Conservation (phyloP, 2,113 vertebrate genomes). For the Cynopterus brachyotis region DNA sequence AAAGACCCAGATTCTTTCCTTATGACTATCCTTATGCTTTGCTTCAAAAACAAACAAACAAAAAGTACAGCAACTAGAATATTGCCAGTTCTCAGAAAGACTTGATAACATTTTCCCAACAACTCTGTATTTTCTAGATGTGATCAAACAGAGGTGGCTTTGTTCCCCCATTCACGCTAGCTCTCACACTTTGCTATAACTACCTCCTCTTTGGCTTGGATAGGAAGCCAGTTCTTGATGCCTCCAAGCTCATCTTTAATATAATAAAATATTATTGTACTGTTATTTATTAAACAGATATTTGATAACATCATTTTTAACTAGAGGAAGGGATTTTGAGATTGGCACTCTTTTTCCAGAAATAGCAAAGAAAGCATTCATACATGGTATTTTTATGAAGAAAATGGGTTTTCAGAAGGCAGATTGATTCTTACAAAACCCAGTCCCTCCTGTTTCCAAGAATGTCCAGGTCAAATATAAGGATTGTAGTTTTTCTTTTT, state of each 20-base stretch:
- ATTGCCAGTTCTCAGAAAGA: constrained; percentile 52
- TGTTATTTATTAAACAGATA: constrained; percentile 36
- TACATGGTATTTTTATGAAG: constrained; percentile 21
- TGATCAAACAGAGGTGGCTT: constrained; percentile 34
- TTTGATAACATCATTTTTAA: constrained; percentile 45
- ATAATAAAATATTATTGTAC: constrained; percentile 37
- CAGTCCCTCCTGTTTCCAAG: neutral
- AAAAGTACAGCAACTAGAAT: constrained; percentile 43
- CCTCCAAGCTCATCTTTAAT: neutral
- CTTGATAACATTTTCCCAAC: constrained; percentile 42
- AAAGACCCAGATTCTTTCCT: constrained; percentile 22
- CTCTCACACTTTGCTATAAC: constrained; percentile 1
- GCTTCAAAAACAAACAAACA: constrained; percentile 46
- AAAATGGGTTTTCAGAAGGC: neutral
- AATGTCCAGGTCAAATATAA: constrained; percentile 37
- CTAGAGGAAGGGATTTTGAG: constrained; percentile 18
- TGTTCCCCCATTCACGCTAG: neutral
- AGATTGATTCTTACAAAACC: constrained; percentile 19
- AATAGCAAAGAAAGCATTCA: constrained; percentile 47
- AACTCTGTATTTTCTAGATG: constrained; percentile 62
- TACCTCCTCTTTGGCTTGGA: constrained; percentile 18
- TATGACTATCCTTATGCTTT: constrained; percentile 47
- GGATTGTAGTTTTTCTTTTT: neutral
- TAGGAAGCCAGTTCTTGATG: constrained; percentile 20
- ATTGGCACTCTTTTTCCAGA: neutral